Percentiles rank a stretch among this genome's conserved stretches.
phyloP scores from a whole-genome alignment of 1,140 invertebrate species.

The Ooceraea biroi region DNA sequence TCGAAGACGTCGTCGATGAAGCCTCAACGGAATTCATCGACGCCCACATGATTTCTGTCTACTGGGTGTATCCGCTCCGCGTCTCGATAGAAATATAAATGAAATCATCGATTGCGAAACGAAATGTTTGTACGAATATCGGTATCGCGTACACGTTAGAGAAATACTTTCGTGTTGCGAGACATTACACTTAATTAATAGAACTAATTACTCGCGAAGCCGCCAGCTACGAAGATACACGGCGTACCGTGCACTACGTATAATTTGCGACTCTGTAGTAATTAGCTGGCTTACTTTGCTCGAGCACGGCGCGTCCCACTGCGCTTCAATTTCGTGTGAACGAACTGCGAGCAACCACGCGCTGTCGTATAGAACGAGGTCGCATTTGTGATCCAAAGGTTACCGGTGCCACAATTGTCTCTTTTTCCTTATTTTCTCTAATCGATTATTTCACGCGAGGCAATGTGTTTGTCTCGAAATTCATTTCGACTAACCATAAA shows the following conservation, averaged over 20 bases:
- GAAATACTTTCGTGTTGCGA: neutral
- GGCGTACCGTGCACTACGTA: neutral
- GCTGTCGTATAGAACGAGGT: slow-evolving; percentile 7
- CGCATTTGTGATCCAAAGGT: slow-evolving; percentile 20
- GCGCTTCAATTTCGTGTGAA: slow-evolving; percentile 25
- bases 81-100: slow-evolving; percentile 52
- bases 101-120: slow-evolving; percentile 58
- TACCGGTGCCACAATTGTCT: slow-evolving; percentile 18
- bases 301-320: neutral
- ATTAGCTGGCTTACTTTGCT: slow-evolving; percentile 10
- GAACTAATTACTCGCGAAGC: slow-evolving; percentile 30
- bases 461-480: neutral
- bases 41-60: slow-evolving; percentile 70
- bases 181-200: slow-evolving; percentile 35
- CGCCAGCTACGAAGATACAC: neutral
- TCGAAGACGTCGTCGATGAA: slow-evolving; percentile 52
- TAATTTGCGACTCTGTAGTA: slow-evolving; percentile 46
- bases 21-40: slow-evolving; percentile 60
- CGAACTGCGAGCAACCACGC: neutral
- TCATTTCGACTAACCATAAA: neutral
- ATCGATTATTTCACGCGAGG: neutral
- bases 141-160: slow-evolving; percentile 31
- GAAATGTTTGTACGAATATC: neutral
- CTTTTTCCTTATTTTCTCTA: too few relatives aligned
- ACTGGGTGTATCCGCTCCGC: slow-evolving; percentile 13